Conservation (phyloP, 1,140 invertebrate genomes). For the Dolichoris vasculosae region DNA sequence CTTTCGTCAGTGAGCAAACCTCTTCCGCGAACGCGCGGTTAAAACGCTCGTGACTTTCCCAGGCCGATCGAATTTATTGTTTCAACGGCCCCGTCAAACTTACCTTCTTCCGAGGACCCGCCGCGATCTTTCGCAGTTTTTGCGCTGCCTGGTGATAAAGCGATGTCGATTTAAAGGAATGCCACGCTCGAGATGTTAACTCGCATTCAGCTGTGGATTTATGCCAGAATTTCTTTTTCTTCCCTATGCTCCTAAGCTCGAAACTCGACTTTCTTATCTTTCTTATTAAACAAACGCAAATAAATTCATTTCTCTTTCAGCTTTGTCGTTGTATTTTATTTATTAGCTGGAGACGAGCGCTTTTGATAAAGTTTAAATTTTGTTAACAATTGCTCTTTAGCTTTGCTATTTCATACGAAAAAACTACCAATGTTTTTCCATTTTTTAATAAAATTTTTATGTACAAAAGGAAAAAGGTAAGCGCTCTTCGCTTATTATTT, state of each 20-base stretch:
- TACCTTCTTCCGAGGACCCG: background rate
- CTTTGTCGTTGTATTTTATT: too few species aligned
- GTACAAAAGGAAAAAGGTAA: too few species aligned
- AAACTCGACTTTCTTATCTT: too few species aligned
- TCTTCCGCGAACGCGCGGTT: slow-evolving; percentile 23
- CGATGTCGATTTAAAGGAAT: background rate
- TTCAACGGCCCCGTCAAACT: background rate
- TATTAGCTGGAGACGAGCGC: too few species aligned
- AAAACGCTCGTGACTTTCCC: slow-evolving; percentile 21
- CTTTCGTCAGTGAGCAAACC: slow-evolving; percentile 31
- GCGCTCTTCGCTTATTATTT: background rate
- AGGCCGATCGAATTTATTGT: slow-evolving; percentile 36
- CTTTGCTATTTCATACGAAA: background rate
- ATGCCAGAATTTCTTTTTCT: background rate
- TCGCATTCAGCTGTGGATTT: background rate
- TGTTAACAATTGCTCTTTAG: background rate
- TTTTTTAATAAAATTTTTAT: too few species aligned
- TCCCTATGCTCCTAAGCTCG: background rate
- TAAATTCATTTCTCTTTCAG: too few species aligned
- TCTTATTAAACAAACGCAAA: too few species aligned
- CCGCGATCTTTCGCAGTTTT: background rate
- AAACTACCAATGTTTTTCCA: background rate
- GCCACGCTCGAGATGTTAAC: background rate
- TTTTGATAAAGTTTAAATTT: background rate
- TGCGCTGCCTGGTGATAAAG: background rate